Percentiles rank a stretch among this genome's conserved stretches.
Evolutionary conservation across 2,888 invertebrate species (phyloP).

Genomic region (Eulithis prunata): DNA sequence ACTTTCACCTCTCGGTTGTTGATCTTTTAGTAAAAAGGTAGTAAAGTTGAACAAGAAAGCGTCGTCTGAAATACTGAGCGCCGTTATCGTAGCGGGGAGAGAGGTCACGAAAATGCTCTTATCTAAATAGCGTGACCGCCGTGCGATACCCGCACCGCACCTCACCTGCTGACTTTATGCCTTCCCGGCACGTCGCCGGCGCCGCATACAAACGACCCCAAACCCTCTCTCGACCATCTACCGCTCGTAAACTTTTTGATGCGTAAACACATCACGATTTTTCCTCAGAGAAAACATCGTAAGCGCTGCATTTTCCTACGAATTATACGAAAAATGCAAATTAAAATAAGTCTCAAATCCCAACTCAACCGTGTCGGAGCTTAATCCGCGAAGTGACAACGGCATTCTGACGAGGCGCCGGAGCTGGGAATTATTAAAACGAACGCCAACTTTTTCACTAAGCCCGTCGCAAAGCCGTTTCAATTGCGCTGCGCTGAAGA

Average conservation of each 20-base stretch:
- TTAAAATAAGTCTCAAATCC: constrained; percentile 83
- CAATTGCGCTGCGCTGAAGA: constrained; percentile 85
- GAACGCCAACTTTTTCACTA: constrained; percentile 85
- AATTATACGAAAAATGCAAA: constrained; percentile 78
- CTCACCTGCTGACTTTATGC: constrained; percentile 79
- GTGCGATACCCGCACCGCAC: constrained; percentile 72
- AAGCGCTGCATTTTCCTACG: constrained; percentile 61
- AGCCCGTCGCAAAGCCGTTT: constrained; percentile 84
- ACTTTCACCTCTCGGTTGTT: constrained; percentile 36
- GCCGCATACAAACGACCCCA: constrained; percentile 75
- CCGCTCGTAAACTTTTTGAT: constrained; percentile 65
- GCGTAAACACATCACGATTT: constrained; percentile 59
- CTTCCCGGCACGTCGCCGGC: constrained; percentile 69
- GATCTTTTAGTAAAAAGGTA: constrained; percentile 26
- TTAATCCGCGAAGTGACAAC: constrained; percentile 85
- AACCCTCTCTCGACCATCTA: constrained; percentile 63
- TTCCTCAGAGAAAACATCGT: constrained; percentile 50
- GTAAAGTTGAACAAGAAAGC: constrained; percentile 52
- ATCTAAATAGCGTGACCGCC: constrained; percentile 82
- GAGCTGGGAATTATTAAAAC: constrained; percentile 84
- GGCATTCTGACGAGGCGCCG: constrained; percentile 85
- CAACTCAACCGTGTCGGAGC: constrained; percentile 83
- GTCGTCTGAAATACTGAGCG: constrained; percentile 54
- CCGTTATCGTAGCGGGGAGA: constrained; percentile 64
- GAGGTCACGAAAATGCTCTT: constrained; percentile 74